These are phyloP conservation scores for Orientallactaga bullata DNA, from an alignment of 2,113 vertebrate species.

Conservation along the genomic window DNA sequence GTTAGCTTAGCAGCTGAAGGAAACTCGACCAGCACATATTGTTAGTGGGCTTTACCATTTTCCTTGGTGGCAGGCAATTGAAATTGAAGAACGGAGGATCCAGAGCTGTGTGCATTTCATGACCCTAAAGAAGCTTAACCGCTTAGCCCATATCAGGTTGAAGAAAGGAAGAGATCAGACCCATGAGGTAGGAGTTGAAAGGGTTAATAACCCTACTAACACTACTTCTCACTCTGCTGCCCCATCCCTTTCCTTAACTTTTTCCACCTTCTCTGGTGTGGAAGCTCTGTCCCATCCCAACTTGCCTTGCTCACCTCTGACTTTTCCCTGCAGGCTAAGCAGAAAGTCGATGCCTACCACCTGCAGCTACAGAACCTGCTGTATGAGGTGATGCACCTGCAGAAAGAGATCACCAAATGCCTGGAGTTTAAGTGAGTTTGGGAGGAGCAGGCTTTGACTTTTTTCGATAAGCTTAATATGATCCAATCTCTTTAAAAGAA, in stretches of 20 bases:
- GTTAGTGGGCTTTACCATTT: not conserved
- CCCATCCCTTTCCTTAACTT: not conserved
- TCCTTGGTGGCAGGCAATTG: conserved; percentile 84
- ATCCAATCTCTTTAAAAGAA: not conserved
- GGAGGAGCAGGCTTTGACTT: not conserved
- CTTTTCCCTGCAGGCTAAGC: conserved; percentile 91
- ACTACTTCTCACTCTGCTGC: not conserved
- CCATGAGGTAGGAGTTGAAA: conserved; percentile 90
- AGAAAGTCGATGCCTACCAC: conserved; percentile 96
- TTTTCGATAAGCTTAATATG: not conserved
- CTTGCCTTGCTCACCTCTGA: not conserved
- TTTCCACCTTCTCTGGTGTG: not conserved
- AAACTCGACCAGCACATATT: not conserved
- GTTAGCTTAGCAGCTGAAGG: not conserved
- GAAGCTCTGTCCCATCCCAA: not conserved
- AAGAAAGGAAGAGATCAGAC: conserved; percentile 98
- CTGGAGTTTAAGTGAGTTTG: conserved; percentile 97
- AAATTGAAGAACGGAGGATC: conserved; percentile 94
- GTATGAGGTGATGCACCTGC: conserved; percentile 99
- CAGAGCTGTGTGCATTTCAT: conserved; percentile 97
- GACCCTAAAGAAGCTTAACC: conserved; percentile 98
- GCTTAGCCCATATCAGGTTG: conserved; percentile 96
- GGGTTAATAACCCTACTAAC: not conserved
- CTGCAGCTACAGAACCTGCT: conserved; percentile 98
- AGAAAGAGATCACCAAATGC: conserved; percentile 99